Conservation (phyloP, 2,797 vertebrate genomes). For the Dryobates pubescens region DNA sequence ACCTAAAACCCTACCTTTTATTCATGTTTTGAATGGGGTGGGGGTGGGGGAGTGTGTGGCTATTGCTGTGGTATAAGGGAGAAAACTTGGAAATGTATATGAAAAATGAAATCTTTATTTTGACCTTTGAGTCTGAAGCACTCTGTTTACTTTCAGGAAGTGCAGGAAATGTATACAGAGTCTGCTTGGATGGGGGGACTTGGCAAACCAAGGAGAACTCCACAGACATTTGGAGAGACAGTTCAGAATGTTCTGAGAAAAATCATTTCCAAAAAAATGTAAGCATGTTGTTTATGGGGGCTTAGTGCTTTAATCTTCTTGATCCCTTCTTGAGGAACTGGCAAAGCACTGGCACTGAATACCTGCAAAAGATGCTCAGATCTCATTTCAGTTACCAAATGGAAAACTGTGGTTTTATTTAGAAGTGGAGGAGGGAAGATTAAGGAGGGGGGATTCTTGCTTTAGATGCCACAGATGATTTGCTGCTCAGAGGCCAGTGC, state of each 20-base stretch:
- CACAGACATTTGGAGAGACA: constrained; percentile 86
- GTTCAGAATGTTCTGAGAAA: constrained; percentile 85
- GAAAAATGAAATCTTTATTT: constrained; percentile 42
- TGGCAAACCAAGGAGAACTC: constrained; percentile 88
- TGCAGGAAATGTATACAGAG: constrained; percentile 83
- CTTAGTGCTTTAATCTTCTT: constrained; percentile 39
- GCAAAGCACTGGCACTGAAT: constrained; percentile 8
- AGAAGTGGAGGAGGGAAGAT: neutral
- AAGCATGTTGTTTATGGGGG: constrained; percentile 51
- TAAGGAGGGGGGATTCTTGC: neutral
- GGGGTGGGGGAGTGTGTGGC: neutral
- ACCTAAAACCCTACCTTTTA: neutral
- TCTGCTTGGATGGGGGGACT: constrained; percentile 85
- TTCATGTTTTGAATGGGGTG: neutral
- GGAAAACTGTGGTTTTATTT: constrained; percentile 2
- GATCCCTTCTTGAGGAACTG: constrained; percentile 23
- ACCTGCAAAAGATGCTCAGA: neutral
- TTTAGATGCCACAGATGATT: neutral
- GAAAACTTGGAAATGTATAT: neutral
- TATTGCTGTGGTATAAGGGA: neutral
- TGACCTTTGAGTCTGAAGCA: constrained; percentile 68
- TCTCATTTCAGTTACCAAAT: neutral
- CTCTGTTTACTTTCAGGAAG: constrained; percentile 82
- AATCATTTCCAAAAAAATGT: constrained; percentile 82
- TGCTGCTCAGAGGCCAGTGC: neutral